Percentiles rank a stretch among this genome's conserved stretches.
Evolutionary conservation across 2,113 vertebrate genomes (phyloP).

Genomic region (Notechis scutatus): DNA sequence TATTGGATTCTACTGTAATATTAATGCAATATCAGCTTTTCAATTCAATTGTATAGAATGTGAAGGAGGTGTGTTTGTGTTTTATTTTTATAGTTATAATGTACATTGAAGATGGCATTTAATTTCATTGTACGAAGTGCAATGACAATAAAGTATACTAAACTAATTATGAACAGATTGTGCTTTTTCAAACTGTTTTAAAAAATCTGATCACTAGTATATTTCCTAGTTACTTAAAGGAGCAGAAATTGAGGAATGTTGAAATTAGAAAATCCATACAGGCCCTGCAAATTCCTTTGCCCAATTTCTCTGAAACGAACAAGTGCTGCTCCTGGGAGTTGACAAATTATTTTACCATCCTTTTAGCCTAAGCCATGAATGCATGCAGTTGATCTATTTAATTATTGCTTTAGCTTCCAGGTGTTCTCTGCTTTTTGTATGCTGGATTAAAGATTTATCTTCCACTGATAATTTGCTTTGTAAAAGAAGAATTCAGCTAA

Average conservation of each 20-base stretch:
- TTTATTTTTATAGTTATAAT: no score
- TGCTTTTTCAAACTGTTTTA: background rate
- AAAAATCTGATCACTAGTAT: background rate
- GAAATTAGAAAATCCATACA: background rate
- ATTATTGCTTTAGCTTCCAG: conserved; percentile 1
- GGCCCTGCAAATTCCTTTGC: background rate
- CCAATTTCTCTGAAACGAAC: background rate
- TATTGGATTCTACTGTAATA: no score
- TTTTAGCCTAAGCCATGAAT: background rate
- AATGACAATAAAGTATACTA: no score
- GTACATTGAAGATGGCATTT: no score
- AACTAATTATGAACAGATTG: no score
- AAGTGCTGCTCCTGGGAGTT: background rate
- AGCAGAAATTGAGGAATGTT: background rate
- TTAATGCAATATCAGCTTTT: no score
- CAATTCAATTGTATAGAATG: no score
- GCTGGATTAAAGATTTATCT: background rate
- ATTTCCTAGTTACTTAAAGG: background rate
- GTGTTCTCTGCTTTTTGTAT: background rate
- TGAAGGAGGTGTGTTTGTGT: no score
- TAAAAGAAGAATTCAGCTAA: background rate
- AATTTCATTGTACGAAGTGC: no score
- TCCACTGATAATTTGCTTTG: background rate
- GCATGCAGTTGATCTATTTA: background rate
- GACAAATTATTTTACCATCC: background rate